phyloP scores from a whole-genome alignment of 2,797 vertebrate species.

The Babyrousa celebensis region DNA sequence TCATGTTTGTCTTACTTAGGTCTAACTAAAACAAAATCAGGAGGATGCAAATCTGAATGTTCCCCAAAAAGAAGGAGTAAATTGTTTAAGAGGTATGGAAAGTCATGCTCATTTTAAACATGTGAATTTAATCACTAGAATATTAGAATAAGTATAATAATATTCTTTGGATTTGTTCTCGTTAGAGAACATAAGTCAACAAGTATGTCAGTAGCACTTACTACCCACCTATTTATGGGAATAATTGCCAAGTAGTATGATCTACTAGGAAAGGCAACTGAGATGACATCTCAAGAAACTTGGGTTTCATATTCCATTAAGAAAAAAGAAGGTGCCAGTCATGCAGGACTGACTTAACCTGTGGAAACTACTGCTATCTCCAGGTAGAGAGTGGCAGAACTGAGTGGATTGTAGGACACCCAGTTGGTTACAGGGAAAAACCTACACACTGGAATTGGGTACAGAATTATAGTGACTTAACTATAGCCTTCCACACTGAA shows the following conservation, averaged over 20 bases:
- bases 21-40: neutral
- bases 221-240: neutral
- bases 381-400: neutral
- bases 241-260: neutral
- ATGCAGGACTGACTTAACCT: neutral
- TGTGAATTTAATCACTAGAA: neutral
- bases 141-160: neutral
- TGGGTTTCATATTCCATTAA: neutral
- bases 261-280: neutral
- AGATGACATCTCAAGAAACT: neutral
- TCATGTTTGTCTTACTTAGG: neutral
- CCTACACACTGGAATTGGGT: neutral
- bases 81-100: neutral
- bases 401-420: neutral
- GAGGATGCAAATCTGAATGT: neutral
- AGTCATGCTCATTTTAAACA: neutral
- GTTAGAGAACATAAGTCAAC: neutral
- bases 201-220: neutral
- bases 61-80: neutral
- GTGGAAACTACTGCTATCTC: neutral
- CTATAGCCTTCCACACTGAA: neutral
- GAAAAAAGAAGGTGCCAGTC: neutral
- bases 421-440: neutral
- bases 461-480: neutral
- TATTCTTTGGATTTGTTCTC: neutral